Evolutionary conservation across 2,113 vertebrate species (phyloP).

Genomic region (Capreolus pygargus): DNA sequence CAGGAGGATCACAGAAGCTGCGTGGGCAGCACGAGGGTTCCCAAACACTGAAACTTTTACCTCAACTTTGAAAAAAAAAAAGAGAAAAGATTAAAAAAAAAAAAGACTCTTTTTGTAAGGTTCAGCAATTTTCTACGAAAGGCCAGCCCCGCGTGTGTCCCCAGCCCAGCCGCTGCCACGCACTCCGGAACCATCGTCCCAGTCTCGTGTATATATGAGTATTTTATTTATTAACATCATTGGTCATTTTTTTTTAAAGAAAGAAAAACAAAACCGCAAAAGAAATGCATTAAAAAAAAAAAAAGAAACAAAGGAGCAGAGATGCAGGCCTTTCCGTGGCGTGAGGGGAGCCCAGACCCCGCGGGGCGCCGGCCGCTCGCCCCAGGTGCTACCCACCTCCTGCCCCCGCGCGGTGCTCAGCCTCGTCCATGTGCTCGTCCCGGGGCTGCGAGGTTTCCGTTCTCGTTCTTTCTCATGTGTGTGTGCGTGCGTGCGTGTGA

Average conservation of each 20-base stretch:
- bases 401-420: slow-evolving; percentile 51
- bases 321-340: neutral
- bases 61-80: slow-evolving; percentile 63
- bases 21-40: slow-evolving; percentile 44
- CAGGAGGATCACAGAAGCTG: neutral
- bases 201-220: slow-evolving; percentile 81
- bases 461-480: neutral
- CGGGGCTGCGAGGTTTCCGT: neutral
- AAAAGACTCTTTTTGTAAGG: slow-evolving; percentile 70
- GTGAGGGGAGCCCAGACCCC: neutral
- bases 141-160: slow-evolving; percentile 61
- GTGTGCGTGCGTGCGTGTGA: slow-evolving; percentile 11
- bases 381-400: slow-evolving; percentile 59
- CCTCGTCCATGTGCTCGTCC: neutral
- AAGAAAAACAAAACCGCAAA: slow-evolving; percentile 20
- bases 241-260: slow-evolving; percentile 66
- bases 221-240: slow-evolving; percentile 87
- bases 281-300: slow-evolving; percentile 40
- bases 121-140: slow-evolving; percentile 70
- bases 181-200: slow-evolving; percentile 64
- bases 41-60: slow-evolving; percentile 79
- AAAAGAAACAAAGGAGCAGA: slow-evolving; percentile 23
- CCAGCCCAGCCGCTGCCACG: slow-evolving; percentile 44
- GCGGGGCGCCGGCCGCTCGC: neutral
- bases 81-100: neutral